phyloP scores from a whole-genome alignment of 1,140 invertebrate genomes.

The Cydia splendana region DNA sequence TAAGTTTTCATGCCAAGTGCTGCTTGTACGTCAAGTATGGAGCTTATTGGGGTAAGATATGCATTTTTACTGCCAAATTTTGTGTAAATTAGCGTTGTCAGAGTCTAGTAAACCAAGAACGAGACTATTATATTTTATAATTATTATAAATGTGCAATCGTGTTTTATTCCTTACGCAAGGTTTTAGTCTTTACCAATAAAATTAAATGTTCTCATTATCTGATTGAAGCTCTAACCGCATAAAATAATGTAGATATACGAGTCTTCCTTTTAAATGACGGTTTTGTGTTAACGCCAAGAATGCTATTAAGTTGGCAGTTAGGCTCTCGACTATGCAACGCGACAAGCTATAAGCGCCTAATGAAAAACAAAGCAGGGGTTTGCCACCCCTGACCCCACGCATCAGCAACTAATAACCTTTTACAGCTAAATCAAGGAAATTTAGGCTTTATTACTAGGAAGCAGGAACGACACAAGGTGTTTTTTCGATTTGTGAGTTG shows the following conservation, averaged over 20 bases:
- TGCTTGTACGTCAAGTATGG: no score
- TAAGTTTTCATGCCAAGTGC: no score
- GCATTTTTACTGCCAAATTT: no score
- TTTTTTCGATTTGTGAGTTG: background rate
- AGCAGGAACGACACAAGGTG: background rate
- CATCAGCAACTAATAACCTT: constrained; percentile 40
- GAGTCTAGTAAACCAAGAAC: no score
- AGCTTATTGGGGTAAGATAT: no score
- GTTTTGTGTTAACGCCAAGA: constrained; percentile 27
- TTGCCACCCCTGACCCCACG: constrained; percentile 37
- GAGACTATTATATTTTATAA: no score
- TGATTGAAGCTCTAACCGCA: no score
- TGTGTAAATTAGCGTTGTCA: no score
- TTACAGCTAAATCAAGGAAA: constrained; percentile 48
- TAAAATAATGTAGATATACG: background rate
- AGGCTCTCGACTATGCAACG: constrained; percentile 34
- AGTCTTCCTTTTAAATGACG: constrained; percentile 20
- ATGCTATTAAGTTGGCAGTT: constrained; percentile 32
- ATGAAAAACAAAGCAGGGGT: constrained; percentile 65
- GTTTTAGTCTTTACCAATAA: no score
- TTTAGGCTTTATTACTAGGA: constrained; percentile 28
- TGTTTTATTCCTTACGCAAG: no score
- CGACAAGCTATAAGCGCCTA: constrained; percentile 52
- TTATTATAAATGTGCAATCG: no score
- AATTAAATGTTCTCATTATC: no score